Evolutionary conservation across 2,888 invertebrate species (phyloP).

Genomic region (Apocheima hispidaria): DNA sequence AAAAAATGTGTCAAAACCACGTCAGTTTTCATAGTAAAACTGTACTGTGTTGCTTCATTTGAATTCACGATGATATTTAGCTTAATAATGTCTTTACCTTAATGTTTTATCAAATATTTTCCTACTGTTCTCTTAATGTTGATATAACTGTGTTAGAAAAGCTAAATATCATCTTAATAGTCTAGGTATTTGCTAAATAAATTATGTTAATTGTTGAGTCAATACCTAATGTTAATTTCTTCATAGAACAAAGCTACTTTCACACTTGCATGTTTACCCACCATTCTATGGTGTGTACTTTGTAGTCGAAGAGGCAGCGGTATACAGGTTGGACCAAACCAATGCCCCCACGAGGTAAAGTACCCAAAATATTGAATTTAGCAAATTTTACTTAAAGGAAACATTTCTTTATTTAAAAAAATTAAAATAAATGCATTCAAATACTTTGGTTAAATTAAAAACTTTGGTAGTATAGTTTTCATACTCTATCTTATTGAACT

Average conservation of each 20-base stretch:
- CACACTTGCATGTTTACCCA: conserved; percentile 42
- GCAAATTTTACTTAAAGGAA: too few species aligned
- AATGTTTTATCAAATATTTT: conserved; percentile 14
- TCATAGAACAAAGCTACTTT: conserved; percentile 42
- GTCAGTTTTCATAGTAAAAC: too few species aligned
- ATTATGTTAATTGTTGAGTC: conserved; percentile 22
- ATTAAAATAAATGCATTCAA: too few species aligned
- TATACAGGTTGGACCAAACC: too few species aligned
- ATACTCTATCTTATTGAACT: too few species aligned
- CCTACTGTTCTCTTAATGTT: not conserved
- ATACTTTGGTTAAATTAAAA: too few species aligned
- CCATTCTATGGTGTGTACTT: conserved; percentile 31
- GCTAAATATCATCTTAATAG: conserved; percentile 9
- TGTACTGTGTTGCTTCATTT: not conserved
- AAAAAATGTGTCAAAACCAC: too few species aligned
- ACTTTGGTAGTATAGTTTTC: too few species aligned
- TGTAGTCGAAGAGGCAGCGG: conserved; percentile 25
- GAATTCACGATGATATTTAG: not conserved
- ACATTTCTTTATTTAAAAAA: too few species aligned
- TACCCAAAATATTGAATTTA: too few species aligned
- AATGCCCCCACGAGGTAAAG: too few species aligned
- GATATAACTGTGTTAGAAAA: conserved; percentile 13
- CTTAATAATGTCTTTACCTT: not conserved
- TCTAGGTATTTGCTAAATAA: conserved; percentile 23
- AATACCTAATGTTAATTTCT: conserved; percentile 40